Base-by-base conservation (phyloP, 2,888 invertebrate species). In the Acleris holmiana region DNA sequence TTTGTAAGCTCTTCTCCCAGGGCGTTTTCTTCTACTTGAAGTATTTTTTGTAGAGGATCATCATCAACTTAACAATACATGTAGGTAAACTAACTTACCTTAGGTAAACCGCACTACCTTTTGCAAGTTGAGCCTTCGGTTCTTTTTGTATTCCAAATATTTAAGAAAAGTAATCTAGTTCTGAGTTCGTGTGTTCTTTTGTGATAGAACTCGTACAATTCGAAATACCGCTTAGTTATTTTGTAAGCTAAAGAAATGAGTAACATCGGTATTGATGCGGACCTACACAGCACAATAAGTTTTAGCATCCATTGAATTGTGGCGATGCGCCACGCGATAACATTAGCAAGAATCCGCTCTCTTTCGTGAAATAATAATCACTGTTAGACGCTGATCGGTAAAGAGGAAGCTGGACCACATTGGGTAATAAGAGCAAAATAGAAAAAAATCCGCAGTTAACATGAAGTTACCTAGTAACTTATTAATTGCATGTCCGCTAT, bases 281-380 rank as follows among this genome's bases (percentile, higher is more conserved):
- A 23, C 10, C 21, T 15, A 64, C 46, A 56, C n/a, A 18, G 62
- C 54, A 73, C 70, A 76, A 79, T 70, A 69, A 73, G 78, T 78
- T 80, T 78, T 76, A 72, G 74, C 71, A 66, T 74, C 80, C 77
- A 81, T 84, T 79, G 80, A 83, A 81, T 80, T 74, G 74, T 77
- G 73, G 70, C 73, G 84, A 83, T 85, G 75, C 68, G 71, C 71
- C 71, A 61, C 54, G 63, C 70, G 88, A 88, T 88, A 86, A 79
- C 69, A 68, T 63, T 53, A 60, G 68, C 66, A 65, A 71, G 69
- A 80, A 79, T 77, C 85, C 87, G 76, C 82, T 88, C 87, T 84
- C 87, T 86, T 85, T 85, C 80, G 75, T 77, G 76, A 82, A 76
- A 80, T 78, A 60, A 55, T 60, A 46, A 65, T 65, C 54, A 60